A percentile compares a stretch with the other conserved stretches of the same genome.
These are phyloP conservation scores for Gulo gulo DNA, from an alignment of 2,113 vertebrate species.

Conservation along the genomic window DNA sequence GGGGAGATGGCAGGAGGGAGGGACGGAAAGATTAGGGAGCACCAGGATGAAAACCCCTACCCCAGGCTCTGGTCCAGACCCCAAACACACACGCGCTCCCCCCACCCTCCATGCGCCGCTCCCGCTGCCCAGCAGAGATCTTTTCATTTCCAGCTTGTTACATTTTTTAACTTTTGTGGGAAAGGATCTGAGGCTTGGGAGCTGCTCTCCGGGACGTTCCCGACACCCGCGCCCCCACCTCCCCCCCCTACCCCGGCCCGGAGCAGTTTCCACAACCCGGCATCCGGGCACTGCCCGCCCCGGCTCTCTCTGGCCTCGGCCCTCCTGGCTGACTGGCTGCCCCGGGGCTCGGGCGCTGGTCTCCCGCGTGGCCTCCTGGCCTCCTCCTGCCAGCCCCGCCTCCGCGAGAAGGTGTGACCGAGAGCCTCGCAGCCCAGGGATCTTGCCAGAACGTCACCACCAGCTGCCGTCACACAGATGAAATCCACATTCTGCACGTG, in stretches of 20 bases:
- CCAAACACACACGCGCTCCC: background rate
- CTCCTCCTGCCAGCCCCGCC: background rate
- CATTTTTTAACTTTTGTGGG: background rate
- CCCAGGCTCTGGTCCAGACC: background rate
- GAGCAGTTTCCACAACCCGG: background rate
- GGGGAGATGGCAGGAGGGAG: background rate
- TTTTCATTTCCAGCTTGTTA: background rate
- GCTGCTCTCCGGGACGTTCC: background rate
- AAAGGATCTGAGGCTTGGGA: background rate
- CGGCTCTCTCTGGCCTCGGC: background rate
- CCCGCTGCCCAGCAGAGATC: background rate
- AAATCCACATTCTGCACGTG: background rate
- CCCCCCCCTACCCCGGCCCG: too few relatives aligned
- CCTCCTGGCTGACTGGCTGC: background rate
- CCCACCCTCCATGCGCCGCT: fast-evolving
- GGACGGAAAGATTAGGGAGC: background rate
- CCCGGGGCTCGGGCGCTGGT: too few relatives aligned
- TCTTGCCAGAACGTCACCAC: background rate
- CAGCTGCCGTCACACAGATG: background rate
- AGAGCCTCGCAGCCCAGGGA: background rate
- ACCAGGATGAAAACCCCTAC: background rate
- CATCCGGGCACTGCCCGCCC: background rate
- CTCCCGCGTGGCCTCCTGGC: too few relatives aligned
- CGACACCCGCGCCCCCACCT: too few relatives aligned
- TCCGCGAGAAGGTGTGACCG: background rate